phyloP scores from a whole-genome alignment of 2,797 vertebrate genomes.

The Urophycis tenuis region DNA sequence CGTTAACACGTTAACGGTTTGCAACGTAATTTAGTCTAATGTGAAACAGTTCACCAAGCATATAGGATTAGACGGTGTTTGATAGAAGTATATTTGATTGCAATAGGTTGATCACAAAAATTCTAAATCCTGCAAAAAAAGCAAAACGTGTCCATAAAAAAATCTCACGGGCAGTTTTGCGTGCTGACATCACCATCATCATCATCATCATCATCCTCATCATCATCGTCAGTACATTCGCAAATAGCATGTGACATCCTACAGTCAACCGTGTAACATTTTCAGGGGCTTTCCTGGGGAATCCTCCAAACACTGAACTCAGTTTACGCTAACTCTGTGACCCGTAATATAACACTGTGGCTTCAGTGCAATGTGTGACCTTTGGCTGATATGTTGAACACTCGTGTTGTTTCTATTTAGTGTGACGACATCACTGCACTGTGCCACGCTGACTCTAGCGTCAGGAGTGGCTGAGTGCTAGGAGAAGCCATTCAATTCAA shows the following conservation, averaged over 20 bases:
- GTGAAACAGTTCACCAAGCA: background rate
- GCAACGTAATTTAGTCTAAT: background rate
- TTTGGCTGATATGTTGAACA: constrained; percentile 56
- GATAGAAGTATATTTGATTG: background rate
- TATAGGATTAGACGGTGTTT: too few species aligned
- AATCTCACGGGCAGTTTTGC: too few species aligned
- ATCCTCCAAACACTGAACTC: constrained; percentile 34
- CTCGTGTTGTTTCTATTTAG: constrained; percentile 52
- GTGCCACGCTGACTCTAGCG: background rate
- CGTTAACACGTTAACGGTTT: background rate
- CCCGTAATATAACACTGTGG: constrained; percentile 48
- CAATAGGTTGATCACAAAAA: too few species aligned
- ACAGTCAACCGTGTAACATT: constrained; percentile 12
- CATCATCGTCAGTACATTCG: constrained; percentile 8
- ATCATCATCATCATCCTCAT: background rate
- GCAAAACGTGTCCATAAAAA: too few species aligned
- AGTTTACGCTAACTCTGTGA: constrained; percentile 35
- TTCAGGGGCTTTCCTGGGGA: constrained; percentile 24
- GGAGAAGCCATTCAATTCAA: background rate
- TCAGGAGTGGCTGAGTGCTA: background rate
- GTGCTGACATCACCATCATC: background rate
- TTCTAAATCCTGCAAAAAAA: too few species aligned
- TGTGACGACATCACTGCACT: constrained; percentile 39
- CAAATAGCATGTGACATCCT: constrained; percentile 22
- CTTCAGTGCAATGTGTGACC: constrained; percentile 72